phyloP scores from a whole-genome alignment of 2,797 vertebrate genomes.

The Typhlichthys subterraneus region DNA sequence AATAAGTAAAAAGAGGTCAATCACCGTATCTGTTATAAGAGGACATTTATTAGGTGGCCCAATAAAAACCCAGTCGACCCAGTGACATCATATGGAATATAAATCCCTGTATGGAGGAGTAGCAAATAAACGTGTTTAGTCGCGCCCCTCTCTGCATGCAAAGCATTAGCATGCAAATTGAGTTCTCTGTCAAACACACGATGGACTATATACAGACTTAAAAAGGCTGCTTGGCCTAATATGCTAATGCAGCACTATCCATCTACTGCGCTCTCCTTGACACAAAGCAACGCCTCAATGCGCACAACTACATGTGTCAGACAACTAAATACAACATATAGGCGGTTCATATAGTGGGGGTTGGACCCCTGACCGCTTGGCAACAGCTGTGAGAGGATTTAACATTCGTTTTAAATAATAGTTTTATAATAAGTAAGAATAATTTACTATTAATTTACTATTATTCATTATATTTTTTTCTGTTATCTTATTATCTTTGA shows the following conservation, averaged over 20 bases:
- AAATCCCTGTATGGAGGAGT: constrained; percentile 23
- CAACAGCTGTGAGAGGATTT: no score
- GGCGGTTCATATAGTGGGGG: no score
- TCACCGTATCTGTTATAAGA: no score
- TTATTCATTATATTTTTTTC: not conserved
- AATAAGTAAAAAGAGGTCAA: no score
- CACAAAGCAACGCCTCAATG: not conserved
- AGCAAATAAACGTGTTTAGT: constrained; percentile 65
- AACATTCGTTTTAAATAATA: not conserved
- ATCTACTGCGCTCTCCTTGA: constrained; percentile 19
- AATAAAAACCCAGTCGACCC: not conserved
- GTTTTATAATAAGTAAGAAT: not conserved
- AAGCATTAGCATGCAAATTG: constrained; percentile 66
- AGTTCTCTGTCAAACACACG: constrained; percentile 48
- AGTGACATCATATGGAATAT: constrained; percentile 28
- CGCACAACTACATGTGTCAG: no score
- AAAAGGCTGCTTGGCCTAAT: constrained; percentile 31
- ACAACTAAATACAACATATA: no score
- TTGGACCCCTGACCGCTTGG: no score
- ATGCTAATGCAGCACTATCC: constrained; percentile 20
- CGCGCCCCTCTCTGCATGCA: constrained; percentile 53
- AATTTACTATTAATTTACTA: not conserved
- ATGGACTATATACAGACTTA: constrained; percentile 39
- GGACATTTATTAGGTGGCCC: no score
- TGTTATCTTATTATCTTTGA: no score